These are phyloP conservation scores for Dendrolimus punctatus DNA, from an alignment of 1,140 invertebrate species.

Conservation along the genomic window DNA sequence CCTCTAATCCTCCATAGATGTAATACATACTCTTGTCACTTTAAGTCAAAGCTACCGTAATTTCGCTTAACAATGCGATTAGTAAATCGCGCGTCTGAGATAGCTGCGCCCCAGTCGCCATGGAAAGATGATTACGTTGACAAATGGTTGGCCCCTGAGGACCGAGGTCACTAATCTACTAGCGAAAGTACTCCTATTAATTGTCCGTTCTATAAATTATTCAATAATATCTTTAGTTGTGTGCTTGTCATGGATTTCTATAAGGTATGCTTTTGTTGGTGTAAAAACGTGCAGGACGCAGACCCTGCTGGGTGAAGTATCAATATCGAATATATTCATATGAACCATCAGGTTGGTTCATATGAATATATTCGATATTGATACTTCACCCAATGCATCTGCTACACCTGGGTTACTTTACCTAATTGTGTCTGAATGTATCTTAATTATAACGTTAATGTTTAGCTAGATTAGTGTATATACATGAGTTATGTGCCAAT, in stretches of 20 bases:
- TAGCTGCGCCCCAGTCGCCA: constrained; percentile 27
- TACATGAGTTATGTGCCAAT: too few relatives aligned
- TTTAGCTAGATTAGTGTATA: too few relatives aligned
- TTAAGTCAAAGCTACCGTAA: constrained; percentile 6
- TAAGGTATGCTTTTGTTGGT: not conserved
- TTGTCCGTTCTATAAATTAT: constrained; percentile 29
- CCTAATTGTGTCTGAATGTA: not conserved
- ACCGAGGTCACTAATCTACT: constrained; percentile 43
- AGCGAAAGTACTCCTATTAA: constrained; percentile 44
- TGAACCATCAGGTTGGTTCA: too few relatives aligned
- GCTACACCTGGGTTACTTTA: too few relatives aligned
- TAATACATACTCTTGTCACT: too few relatives aligned
- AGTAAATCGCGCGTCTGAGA: constrained; percentile 29
- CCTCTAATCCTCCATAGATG: too few relatives aligned
- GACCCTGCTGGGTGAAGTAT: too few relatives aligned
- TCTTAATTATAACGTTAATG: not conserved
- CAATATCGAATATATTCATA: too few relatives aligned
- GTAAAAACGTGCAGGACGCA: too few relatives aligned
- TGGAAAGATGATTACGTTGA: constrained; percentile 58
- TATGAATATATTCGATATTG: too few relatives aligned
- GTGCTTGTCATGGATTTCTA: not conserved
- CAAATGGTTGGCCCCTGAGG: constrained; percentile 37
- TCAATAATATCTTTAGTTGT: constrained; percentile 21
- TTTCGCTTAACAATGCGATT: constrained; percentile 27
- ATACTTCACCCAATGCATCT: too few relatives aligned